These are phyloP conservation scores for Mellivora capensis DNA, from an alignment of 2,113 vertebrate species.

Conservation along the genomic window DNA sequence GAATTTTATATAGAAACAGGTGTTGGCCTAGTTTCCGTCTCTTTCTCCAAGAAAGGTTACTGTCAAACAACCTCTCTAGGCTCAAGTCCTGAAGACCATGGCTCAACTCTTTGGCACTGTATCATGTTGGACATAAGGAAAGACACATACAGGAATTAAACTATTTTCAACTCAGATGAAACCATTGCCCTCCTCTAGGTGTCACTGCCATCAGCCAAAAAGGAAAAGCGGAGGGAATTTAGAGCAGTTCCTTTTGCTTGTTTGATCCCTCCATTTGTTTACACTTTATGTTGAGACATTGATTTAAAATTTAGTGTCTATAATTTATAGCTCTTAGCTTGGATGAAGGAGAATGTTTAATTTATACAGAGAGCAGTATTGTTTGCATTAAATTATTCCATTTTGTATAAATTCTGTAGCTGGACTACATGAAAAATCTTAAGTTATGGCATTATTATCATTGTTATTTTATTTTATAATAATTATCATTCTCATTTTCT, in stretches of 20 bases:
- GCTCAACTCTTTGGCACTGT: background rate
- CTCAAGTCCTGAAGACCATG: background rate
- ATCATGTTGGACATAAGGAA: background rate
- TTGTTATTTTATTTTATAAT: constrained; percentile 77
- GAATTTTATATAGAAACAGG: constrained; percentile 2
- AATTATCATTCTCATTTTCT: constrained; percentile 86
- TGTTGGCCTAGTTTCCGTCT: background rate
- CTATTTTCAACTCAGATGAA: background rate
- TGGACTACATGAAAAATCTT: constrained; percentile 95
- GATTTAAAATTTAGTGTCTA: constrained; percentile 82
- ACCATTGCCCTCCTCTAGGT: background rate
- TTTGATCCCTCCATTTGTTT: constrained; percentile 84
- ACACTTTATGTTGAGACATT: constrained; percentile 84
- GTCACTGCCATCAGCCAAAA: constrained; percentile 51
- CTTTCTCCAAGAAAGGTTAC: constrained; percentile 4
- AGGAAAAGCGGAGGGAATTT: constrained; percentile 67
- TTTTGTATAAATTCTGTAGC: constrained; percentile 93
- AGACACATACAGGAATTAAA: background rate
- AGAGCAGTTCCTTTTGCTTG: constrained; percentile 78
- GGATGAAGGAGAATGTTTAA: constrained; percentile 88
- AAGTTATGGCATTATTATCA: constrained; percentile 93
- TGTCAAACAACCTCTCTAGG: background rate
- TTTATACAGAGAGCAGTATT: constrained; percentile 87
- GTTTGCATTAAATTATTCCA: constrained; percentile 93
- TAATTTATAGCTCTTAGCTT: constrained; percentile 86